Base-by-base conservation (phyloP, 2,888 invertebrate genomes). In the Nemotelus pantherinus region DNA sequence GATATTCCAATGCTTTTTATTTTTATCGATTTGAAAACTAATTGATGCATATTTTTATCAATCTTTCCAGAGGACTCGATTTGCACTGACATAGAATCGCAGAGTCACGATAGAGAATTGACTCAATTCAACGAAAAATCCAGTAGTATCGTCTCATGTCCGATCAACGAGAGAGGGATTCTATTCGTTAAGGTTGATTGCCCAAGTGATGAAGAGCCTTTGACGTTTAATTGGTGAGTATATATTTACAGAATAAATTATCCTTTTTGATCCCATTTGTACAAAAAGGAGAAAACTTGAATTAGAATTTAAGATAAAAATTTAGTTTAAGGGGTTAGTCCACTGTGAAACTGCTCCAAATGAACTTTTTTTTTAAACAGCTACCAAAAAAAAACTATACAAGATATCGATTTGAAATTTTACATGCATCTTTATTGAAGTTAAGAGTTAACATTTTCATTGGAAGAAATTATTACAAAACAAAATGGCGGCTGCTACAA, bases 131-230 rank as follows among this genome's bases (percentile, higher is more conserved):
- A 85, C 80, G 87, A 87, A 78, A 87, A 87, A 82, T 87, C 86
- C 79, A 86, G 85, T 80, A 83, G 85, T 79, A 81, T 86, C 39
- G 83, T 87, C 78, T 83, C 86, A 79, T 86, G 87, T 81, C 82
- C 85, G 80, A 84, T 86, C 79, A 86, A 86, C 80, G 86, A 87
- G 80, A 83, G 86, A 79, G 87, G 87, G 60, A 86, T 86, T 76
- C 85, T 87, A 79, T 87, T 87, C 80, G 84, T 87, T 60, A 87
- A 87, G 83, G 85, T 87, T 81, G 86, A 87, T 81, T 85, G 86
- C 80, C 83, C 84, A 76, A 86, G 85, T 70, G 82, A 84, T 77
- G 82, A 83, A 60, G 84, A 83, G 77, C 87, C 87, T 77, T 83
- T 87, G 71, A 85, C 84, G 83, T 87, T 87, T 80, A 85, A 86